phyloP scores from a whole-genome alignment of 92 coral and sea anemone species.

The Zoanthus sansibaricus region DNA sequence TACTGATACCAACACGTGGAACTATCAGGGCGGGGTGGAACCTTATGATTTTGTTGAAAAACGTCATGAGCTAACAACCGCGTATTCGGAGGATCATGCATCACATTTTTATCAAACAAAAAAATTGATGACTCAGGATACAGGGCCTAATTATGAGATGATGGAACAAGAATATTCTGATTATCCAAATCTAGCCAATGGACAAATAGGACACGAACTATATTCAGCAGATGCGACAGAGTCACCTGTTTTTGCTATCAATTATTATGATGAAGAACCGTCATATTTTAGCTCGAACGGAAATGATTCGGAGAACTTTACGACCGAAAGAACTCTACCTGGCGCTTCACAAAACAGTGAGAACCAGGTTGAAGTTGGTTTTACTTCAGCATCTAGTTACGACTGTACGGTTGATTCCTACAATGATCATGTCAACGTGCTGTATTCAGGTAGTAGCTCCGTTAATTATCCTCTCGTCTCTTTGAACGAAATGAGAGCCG shows the following conservation, averaged over 20 bases:
- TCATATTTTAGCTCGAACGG: background rate
- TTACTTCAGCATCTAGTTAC: conserved; percentile 35
- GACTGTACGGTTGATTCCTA: conserved; percentile 15
- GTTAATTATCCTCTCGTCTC: background rate
- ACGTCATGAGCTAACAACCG: background rate
- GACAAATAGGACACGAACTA: background rate
- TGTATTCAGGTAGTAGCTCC: background rate
- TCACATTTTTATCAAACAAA: background rate
- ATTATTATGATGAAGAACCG: conserved; percentile 13
- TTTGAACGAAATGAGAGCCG: background rate
- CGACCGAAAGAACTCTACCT: conserved; percentile 17
- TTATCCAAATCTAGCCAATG: background rate
- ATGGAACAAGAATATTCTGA: background rate
- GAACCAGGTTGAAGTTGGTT: conserved; percentile 12
- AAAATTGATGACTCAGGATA: background rate
- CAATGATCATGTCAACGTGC: conserved; percentile 18
- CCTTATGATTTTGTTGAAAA: background rate
- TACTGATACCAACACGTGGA: background rate
- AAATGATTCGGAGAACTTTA: background rate
- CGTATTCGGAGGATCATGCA: background rate
- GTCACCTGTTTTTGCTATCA: background rate
- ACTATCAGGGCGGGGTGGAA: background rate
- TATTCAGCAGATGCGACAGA: background rate
- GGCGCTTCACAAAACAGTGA: background rate
- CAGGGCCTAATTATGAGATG: background rate